phyloP scores from a whole-genome alignment of 64 coral and sea anemone genomes.

The Catalaphyllia jardinei region DNA sequence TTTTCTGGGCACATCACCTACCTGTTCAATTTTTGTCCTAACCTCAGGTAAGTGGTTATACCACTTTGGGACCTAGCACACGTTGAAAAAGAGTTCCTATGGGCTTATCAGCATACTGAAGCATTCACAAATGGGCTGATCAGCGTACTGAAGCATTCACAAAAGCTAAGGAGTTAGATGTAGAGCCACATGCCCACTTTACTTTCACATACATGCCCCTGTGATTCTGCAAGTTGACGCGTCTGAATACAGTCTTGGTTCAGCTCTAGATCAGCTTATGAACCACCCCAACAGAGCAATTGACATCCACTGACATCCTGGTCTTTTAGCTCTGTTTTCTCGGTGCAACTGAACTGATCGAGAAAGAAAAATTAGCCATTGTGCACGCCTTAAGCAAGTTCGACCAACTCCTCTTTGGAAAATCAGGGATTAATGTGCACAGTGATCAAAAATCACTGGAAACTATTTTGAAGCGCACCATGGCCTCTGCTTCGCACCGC shows the following conservation, averaged over 20 bases:
- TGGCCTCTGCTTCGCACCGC: too few species aligned
- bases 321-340: constrained; percentile 50
- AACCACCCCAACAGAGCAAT: background rate
- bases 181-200: constrained; percentile 39
- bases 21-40: constrained; percentile 60
- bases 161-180: constrained; percentile 54
- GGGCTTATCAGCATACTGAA: constrained; percentile 65
- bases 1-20: constrained; percentile 59
- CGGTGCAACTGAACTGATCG: constrained; percentile 49
- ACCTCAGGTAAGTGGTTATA: constrained; percentile 51
- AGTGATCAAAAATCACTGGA: constrained; percentile 58
- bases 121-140: constrained; percentile 63
- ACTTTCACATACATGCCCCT: constrained; percentile 31
- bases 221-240: constrained; percentile 43
- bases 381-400: constrained; percentile 70
- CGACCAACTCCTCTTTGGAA: constrained; percentile 51
- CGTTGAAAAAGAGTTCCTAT: constrained; percentile 46
- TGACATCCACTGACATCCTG: constrained; percentile 44
- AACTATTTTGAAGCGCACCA: constrained; percentile 60
- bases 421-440: constrained; percentile 43
- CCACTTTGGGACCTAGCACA: constrained; percentile 59
- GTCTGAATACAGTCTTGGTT: constrained; percentile 58
- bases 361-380: constrained; percentile 55
- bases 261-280: constrained; percentile 4
- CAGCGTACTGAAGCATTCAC: constrained; percentile 65